Evolutionary conservation across 2,113 vertebrate species (phyloP), one percentile per base, ranked within the genome.

Genomic region (Protobothrops mucrosquamatus): DNA sequence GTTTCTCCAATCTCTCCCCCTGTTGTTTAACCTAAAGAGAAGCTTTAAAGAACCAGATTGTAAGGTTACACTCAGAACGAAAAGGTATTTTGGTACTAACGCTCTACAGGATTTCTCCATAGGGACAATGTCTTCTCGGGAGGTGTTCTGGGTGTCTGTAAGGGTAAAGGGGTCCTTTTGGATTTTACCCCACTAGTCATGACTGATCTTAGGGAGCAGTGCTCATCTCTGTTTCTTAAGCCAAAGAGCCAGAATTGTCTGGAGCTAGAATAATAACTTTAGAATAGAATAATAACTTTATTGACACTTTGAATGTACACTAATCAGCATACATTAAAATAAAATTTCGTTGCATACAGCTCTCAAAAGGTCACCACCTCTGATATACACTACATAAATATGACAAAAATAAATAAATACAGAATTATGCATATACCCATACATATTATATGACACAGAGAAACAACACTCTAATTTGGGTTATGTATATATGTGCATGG

Each of bases 41-140:
- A 46, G 22, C 9, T 56, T 93, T 87, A 92, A 90, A 8, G 39
- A 14, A 61, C 89, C 91, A 64, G 87, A 64, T 93, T 48, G 0
- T 48, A 94, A 61, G 64, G 61, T 85, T 59, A 61, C 64, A 85
- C 91, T 89, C 43, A 91, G 92, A 59, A 86, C 69, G 14, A 43
- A 61, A 51, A 54, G 87, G 29, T 64, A 92, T 52, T 0, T 48
- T 29, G 0, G n/a, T 7, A 54, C 74, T 92, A 93, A 91, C 91
- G 74, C n/a, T 87, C 87, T 69, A 9, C 39, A 57, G 2, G 39
- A 12, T 18, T 92, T 87, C 15, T 2, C 22, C 57, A 88, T 59
- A 90, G 92, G 55, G 81, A 11, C 26, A 0, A 6, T 15, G 8
- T 92, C 89, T 92, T 92, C 92, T 55, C 57, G 18, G 89, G 51